These are phyloP conservation scores for Caenorhabditis tropicalis DNA, from an alignment of 1,140 invertebrate species.

Conservation along the genomic window DNA sequence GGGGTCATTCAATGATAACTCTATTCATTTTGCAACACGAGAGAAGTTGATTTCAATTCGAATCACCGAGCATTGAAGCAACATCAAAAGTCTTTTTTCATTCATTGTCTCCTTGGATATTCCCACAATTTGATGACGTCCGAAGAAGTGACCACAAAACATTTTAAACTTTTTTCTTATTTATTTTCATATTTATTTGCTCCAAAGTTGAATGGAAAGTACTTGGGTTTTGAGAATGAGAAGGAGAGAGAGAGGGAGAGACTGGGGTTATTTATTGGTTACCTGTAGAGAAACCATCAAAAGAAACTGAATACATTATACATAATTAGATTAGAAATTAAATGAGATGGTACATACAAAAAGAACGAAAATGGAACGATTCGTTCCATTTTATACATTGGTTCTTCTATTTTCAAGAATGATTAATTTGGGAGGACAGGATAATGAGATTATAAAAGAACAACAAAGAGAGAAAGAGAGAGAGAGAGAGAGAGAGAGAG, in stretches of 20 bases:
- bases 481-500: no score
- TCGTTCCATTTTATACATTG: no score
- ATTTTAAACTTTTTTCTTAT: neutral
- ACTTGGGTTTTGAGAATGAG: neutral
- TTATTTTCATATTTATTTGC: neutral
- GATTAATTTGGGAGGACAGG: no score
- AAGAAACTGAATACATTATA: neutral
- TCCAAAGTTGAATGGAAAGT: conserved; percentile 31
- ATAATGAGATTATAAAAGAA: no score
- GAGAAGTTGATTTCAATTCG: neutral
- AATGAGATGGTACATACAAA: neutral
- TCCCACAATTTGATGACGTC: conserved; percentile 20
- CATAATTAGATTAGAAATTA: neutral
- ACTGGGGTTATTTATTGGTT: neutral
- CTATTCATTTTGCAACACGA: no score
- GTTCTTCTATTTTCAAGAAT: no score
- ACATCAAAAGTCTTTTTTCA: neutral
- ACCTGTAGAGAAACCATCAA: conserved; percentile 22
- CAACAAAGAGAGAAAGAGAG: no score
- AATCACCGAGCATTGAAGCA: neutral
- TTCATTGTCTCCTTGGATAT: neutral
- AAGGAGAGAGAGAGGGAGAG: neutral
- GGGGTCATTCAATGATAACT: no score
- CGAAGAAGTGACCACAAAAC: conserved; percentile 10
- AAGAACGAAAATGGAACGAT: neutral